Base-by-base conservation (phyloP, 64 coral and sea anemone genomes). In the Pocillopora damicornis region DNA sequence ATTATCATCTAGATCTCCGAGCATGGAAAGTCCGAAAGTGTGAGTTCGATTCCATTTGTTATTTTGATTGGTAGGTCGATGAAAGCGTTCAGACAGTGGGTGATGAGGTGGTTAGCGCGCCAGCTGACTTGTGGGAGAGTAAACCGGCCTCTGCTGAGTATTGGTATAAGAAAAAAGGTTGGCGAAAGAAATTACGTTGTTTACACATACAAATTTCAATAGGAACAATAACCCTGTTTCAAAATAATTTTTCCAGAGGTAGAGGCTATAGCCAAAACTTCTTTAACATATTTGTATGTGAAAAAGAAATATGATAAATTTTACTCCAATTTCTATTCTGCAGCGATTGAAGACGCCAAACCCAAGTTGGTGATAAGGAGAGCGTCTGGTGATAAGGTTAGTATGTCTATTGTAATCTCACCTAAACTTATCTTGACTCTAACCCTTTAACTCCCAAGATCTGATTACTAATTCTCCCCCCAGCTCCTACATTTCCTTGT, bases 101-200 rank as follows among this genome's bases (percentile, higher is more conserved):
- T 12, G 63, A 84, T 26, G 82, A 90, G 25, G 75, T 80, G n/a
- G 61, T 87, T 67, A 11, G 77, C 17, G 60, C 94, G 9, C 81
- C 94, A 1, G 64, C 65, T 78, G 93, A 99, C 63, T 78, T 99
- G 34, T 99, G 96, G 96, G 77, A 89, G 20, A 80, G 93, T 6
- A 85, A 89, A 37, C 75, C 86, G 4, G 91, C 88, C 62, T 79
- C 72, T 11, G 72, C 87, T 13, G 87, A 95, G 18, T 89, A 92
- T 60, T 98, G 96, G 96, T 82, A 79, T 75, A 87, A 94, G 57
- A 92, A 86, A n/a, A 87, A 89, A 89, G 95, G 95, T 98, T 75
- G 22, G 77, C 30, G 30, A 35, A 0, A 37, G n/a, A 18, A 20
- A 73, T 73, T 23, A 73, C 69, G 10, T 10, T 73, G 69, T 7